Evolutionary conservation across 1,140 invertebrate genomes (phyloP), one percentile per base, ranked within the genome.

Genomic region (Cydia amplana): DNA sequence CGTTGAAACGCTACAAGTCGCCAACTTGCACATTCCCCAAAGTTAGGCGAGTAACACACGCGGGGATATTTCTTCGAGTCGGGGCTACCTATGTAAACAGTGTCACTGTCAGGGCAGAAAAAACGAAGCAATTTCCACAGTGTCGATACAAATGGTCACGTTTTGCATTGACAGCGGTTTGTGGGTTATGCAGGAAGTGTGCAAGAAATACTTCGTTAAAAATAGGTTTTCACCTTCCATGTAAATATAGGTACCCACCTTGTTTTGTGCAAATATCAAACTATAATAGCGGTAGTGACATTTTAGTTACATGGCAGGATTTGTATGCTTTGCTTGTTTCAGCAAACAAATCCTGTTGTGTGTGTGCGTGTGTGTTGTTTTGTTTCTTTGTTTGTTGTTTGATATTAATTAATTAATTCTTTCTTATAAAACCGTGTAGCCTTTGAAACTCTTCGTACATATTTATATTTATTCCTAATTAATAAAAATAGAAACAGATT

Each of bases 41-140:
- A 73, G n/a, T 10, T 36, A 77, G 77, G 74, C 74, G 77, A 85
- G 80, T 80, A 79, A 85, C 79, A 84, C 84, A 83, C 77, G 79
- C 81, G 75, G 80, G 85, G 83, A 78, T 83, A 85, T 87, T 88
- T 86, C 87, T 87, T 85, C 80, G 83, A 80, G 75, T 81, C 75
- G 79, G 73, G 80, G 80, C 79, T 82, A 82, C 83, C 83, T 87
- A 70, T 51, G 84, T 85, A 88, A 87, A 90, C 88, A 87, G 75
- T 82, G 80, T 77, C 75, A 77, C 79, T 85, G 83, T 83, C 87
- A 84, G 83, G 80, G 36, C 65, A 77, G 83, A 86, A 87, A 79
- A 78, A 83, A 85, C 84, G 83, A 86, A 88, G 85, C 83, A 85
- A 88, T 90, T 89, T 84, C 85, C 75, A 84, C 73, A 83, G 80